Conservation (phyloP, 1,140 invertebrate species). For the Polypedilum pembai region DNA sequence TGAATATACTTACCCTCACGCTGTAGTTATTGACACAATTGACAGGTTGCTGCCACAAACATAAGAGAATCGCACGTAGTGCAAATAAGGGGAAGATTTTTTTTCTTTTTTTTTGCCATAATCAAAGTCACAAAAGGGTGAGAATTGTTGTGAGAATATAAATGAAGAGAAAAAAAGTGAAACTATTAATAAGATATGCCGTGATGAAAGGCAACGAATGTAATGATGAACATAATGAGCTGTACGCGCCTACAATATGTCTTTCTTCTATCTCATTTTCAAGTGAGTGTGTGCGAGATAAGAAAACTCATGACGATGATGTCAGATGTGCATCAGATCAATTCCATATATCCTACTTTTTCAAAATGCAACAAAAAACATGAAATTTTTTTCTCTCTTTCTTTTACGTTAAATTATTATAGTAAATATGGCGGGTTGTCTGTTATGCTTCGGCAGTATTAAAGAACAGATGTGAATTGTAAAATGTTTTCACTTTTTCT, state of each 20-base stretch:
- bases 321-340: not conserved
- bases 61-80: slow-evolving; percentile 16
- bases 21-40: slow-evolving; percentile 22
- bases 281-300: no score
- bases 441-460: slow-evolving; percentile 12
- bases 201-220: not conserved
- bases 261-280: not conserved
- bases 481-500: not conserved
- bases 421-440: slow-evolving; percentile 17
- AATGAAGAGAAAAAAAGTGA: not conserved
- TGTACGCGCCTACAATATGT: not conserved
- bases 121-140: not conserved
- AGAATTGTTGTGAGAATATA: not conserved
- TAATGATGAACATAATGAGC: not conserved
- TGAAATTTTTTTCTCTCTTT: not conserved
- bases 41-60: slow-evolving; percentile 23
- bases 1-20: not conserved
- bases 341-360: not conserved
- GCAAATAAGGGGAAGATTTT: not conserved
- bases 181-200: not conserved
- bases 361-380: slow-evolving; percentile 8
- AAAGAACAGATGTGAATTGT: slow-evolving; percentile 26
- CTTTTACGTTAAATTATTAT: not conserved
- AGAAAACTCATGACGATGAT: no score
- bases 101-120: not conserved